Base-by-base conservation (phyloP, 1,140 invertebrate genomes). In the Oncopeltus fasciatus region DNA sequence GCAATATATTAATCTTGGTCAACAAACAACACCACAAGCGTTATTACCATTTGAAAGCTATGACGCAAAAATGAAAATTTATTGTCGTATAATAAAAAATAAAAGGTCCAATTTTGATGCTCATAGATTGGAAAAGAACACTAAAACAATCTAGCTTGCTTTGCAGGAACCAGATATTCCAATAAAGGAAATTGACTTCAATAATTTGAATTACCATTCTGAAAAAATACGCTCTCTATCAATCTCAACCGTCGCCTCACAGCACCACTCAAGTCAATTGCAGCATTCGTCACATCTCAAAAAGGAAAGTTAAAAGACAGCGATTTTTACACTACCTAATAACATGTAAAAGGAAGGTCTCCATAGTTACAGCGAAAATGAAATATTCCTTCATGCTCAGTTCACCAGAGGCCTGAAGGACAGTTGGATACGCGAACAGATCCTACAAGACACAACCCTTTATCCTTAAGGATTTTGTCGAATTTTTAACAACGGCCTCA, bases 251-350 rank as follows among this genome's bases (percentile, higher is more conserved):
- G 53, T 57, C 18, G 53, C 27, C 18, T 21, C 53, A 21, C 53
- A 57, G 53, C 53, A 57, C 26, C 27, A 57, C 26, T 24, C 27
- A 8, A 18, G 18, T 27, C 53, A 8, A 57, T 57, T 28, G 14
- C 53, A 14, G 53, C 14, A 21, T 57, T 57, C 26, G 53, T 57
- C 14, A 57, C 16, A n/a, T n/a, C n/a, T n/a, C n/a, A n/a, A n/a
- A n/a, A n/a, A n/a, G n/a, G n/a, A n/a, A n/a, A n/a, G n/a, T 27
- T 57, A n/a, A 57, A 57, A 28, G 53, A 57, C 26, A 24, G 53
- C 26, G 26, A 57, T 28, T 57, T 57, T 57, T 57, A 57, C 27
- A 27, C 21, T 38, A 38, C 5, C 33, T 38, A n/a, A n/a, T n/a
- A n/a, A n/a, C n/a, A n/a, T n/a, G n/a, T n/a, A n/a, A n/a, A n/a